These are phyloP conservation scores for Orthosia gothica DNA, from an alignment of 2,888 invertebrate genomes.

Conservation along the genomic window DNA sequence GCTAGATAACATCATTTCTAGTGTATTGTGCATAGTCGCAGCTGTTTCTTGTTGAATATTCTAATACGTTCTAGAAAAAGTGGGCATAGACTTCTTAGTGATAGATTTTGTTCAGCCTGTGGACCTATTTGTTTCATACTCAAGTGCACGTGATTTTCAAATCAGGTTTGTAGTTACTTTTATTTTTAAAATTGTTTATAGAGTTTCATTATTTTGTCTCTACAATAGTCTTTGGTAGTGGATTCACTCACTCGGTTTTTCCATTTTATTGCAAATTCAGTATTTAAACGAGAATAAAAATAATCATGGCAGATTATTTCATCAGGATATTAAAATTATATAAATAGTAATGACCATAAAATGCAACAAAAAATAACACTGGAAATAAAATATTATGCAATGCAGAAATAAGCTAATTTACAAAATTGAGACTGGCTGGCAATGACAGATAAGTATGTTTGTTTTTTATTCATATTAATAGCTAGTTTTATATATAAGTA, in stretches of 20 bases:
- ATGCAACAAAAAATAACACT: neutral
- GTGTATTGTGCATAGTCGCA: neutral
- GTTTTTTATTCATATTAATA: neutral
- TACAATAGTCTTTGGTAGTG: no score
- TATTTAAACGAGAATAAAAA: neutral
- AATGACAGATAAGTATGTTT: neutral
- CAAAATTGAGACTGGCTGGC: neutral
- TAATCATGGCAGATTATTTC: neutral
- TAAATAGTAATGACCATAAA: no score
- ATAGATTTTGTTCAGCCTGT: neutral
- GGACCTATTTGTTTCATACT: neutral
- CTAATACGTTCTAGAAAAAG: neutral
- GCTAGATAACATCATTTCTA: constrained; percentile 13
- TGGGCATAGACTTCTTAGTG: no score
- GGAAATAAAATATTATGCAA: no score
- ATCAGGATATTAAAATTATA: no score
- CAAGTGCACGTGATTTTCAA: neutral
- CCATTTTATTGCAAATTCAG: neutral
- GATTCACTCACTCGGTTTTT: no score
- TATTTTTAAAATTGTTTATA: neutral
- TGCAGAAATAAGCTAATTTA: neutral
- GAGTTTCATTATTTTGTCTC: no score
- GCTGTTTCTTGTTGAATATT: constrained; percentile 19
- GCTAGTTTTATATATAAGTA: no score
- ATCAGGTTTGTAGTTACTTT: neutral